phyloP scores from a whole-genome alignment of 2,113 vertebrate species.

The Excalfactoria chinensis region DNA sequence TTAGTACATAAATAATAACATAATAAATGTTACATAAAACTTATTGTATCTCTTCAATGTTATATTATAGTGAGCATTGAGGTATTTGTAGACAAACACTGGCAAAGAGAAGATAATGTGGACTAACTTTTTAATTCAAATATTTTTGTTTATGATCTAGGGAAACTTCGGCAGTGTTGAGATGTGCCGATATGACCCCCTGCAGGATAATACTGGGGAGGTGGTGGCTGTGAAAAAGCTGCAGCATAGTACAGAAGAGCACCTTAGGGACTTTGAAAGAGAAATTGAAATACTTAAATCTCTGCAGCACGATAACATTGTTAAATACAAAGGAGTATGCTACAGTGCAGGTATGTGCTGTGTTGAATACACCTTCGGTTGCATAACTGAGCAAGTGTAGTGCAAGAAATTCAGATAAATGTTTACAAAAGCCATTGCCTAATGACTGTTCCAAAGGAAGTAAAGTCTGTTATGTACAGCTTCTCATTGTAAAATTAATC shows the following conservation, averaged over 20 bases:
- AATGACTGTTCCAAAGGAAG: not conserved
- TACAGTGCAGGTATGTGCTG: constrained; percentile 91
- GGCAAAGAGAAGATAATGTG: not conserved
- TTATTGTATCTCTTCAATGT: not conserved
- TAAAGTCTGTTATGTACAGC: not conserved
- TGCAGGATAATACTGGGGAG: constrained; percentile 96
- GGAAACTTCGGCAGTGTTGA: constrained; percentile 99
- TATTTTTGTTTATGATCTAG: constrained; percentile 68
- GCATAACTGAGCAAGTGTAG: not conserved
- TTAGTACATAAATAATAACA: not conserved
- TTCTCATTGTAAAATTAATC: not conserved
- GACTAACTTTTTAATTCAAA: not conserved
- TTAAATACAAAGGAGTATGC: constrained; percentile 97
- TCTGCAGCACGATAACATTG: constrained; percentile 97
- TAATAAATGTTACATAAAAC: not conserved
- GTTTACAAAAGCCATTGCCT: not conserved
- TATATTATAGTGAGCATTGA: not conserved
- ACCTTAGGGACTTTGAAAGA: constrained; percentile 94
- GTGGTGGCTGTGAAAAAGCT: constrained; percentile 98
- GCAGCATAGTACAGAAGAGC: constrained; percentile 94
- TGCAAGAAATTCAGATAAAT: not conserved
- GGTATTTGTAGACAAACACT: not conserved
- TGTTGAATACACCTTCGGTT: not conserved
- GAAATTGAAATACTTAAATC: constrained; percentile 98
- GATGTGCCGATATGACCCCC: constrained; percentile 95